These are phyloP conservation scores for Scrobipalpa atriplicella DNA, from an alignment of 2,888 invertebrate species.

Conservation along the genomic window DNA sequence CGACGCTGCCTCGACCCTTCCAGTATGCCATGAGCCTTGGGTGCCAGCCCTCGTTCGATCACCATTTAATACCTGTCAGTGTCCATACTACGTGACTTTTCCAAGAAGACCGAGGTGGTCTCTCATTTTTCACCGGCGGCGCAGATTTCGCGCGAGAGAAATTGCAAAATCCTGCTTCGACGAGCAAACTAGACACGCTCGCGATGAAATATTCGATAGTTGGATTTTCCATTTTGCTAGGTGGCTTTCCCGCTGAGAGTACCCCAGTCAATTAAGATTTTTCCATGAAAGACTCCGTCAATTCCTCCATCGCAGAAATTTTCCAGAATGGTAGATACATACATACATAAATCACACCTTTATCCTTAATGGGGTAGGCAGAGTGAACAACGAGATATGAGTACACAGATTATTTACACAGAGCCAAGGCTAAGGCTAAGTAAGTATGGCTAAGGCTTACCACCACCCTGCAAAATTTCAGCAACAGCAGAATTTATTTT, in stretches of 20 bases:
- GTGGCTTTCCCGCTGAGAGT: neutral
- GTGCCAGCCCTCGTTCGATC: conserved; percentile 49
- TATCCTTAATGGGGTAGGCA: no score
- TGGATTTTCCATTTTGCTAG: conserved; percentile 6
- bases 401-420: no score
- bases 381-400: no score
- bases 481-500: no score
- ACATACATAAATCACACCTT: no score
- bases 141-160: conserved; percentile 62
- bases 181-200: conserved; percentile 50
- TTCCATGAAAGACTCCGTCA: neutral
- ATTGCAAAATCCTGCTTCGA: conserved; percentile 66
- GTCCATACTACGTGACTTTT: conserved; percentile 71
- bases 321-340: no score
- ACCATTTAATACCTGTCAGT: conserved; percentile 57
- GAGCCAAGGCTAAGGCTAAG: no score
- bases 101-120: conserved; percentile 49
- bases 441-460: no score
- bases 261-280: neutral
- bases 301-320: no score
- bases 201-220: conserved; percentile 53
- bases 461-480: no score
- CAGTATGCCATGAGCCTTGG: no score
- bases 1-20: no score
- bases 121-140: conserved; percentile 65